Evolutionary conservation across 2,113 vertebrate species (phyloP).

Genomic region (Alethe castanea): DNA sequence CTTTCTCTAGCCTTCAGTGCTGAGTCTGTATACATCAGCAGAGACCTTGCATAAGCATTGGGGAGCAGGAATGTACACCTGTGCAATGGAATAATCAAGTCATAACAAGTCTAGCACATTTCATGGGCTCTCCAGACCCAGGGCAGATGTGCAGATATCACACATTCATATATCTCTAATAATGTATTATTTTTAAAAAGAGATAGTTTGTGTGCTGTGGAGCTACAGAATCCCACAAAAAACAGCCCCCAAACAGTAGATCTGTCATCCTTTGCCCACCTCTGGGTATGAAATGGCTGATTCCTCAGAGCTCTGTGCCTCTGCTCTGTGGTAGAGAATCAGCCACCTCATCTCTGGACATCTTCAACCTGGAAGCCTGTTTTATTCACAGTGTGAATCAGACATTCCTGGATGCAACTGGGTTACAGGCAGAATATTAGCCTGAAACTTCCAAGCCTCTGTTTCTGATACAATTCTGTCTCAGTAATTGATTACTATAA

Average conservation of each 20-base stretch:
- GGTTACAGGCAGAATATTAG: background rate
- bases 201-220: background rate
- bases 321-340: background rate
- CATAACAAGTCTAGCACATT: background rate
- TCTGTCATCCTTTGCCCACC: background rate
- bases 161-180: background rate
- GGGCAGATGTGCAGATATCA: background rate
- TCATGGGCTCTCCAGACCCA: background rate
- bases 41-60: background rate
- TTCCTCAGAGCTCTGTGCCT: background rate
- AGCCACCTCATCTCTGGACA: background rate
- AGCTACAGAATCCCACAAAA: background rate
- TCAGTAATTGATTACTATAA: background rate
- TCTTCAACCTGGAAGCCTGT: background rate
- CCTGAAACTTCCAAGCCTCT: background rate
- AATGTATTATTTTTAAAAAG: background rate
- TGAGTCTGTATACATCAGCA: background rate
- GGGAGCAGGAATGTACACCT: background rate
- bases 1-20: background rate
- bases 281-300: background rate
- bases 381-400: background rate
- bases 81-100: constrained; percentile 20
- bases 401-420: background rate
- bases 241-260: background rate
- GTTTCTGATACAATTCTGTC: background rate